A percentile compares a stretch with the other conserved stretches of the same genome.
These are phyloP conservation scores for Zenarchopterus dispar DNA, from an alignment of 2,797 vertebrate species.

Conservation along the genomic window DNA sequence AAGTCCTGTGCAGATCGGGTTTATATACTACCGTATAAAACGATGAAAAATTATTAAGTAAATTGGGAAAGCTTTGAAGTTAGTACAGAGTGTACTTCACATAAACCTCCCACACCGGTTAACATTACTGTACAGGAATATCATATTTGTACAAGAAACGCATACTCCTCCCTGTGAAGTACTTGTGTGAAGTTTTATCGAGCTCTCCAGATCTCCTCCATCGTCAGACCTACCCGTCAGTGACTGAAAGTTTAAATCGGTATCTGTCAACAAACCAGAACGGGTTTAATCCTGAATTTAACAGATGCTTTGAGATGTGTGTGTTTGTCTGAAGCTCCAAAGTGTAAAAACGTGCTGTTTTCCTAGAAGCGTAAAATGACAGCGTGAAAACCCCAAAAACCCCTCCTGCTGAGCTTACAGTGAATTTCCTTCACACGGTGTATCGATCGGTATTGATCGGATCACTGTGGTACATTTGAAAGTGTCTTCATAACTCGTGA, in stretches of 20 bases:
- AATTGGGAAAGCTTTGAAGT: conserved; percentile 57
- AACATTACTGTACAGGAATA: conserved; percentile 6
- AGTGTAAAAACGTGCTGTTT: neutral
- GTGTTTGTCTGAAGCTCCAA: conserved; percentile 12
- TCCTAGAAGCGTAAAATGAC: conserved; percentile 11
- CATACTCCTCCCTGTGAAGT: conserved; percentile 33
- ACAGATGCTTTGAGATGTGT: conserved; percentile 3
- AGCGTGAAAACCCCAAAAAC: conserved; percentile 18
- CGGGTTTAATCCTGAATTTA: conserved; percentile 3
- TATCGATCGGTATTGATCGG: conserved; percentile 15
- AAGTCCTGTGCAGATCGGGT: conserved; percentile 30
- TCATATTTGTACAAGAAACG: conserved; percentile 43
- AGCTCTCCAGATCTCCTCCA: conserved; percentile 8
- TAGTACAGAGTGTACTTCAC: conserved; percentile 31
- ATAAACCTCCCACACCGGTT: conserved; percentile 14
- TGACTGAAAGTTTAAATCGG: neutral
- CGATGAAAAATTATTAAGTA: conserved; percentile 31
- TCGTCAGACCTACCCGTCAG: neutral
- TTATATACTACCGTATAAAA: conserved; percentile 11
- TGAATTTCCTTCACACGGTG: conserved; percentile 42
- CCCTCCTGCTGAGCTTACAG: conserved; percentile 7
- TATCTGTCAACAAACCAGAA: neutral
- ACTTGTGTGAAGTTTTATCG: conserved; percentile 14
- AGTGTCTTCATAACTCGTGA: conserved; percentile 51
- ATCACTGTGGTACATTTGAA: conserved; percentile 36